Percentiles rank a stretch among this genome's conserved stretches.
Conservation (phyloP, 2,888 invertebrate genomes). For the Philaethria dido region DNA sequence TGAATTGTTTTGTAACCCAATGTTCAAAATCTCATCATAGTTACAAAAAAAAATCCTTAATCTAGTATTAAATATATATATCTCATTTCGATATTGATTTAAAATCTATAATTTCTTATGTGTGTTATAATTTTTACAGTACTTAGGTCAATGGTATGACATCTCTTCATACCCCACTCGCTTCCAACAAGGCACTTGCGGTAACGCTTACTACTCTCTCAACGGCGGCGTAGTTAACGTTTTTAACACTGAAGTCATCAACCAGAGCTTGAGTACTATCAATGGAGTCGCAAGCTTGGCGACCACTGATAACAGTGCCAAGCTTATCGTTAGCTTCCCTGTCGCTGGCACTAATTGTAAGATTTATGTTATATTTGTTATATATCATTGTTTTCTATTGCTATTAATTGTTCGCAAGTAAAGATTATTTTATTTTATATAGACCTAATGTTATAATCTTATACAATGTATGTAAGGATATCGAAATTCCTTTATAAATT, state of each 20-base stretch:
- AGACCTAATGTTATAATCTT: too few relatives aligned
- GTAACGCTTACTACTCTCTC: slow-evolving; percentile 57
- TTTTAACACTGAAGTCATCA: slow-evolving; percentile 57
- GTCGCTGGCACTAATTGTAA: slow-evolving; percentile 66
- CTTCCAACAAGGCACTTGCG: slow-evolving; percentile 63
- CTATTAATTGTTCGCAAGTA: too few relatives aligned
- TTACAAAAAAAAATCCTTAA: too few relatives aligned
- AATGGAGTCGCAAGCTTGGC: slow-evolving; percentile 58
- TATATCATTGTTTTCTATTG: background rate
- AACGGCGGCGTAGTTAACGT: slow-evolving; percentile 48
- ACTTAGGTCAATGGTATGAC: slow-evolving; percentile 61
- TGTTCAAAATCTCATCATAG: too few relatives aligned
- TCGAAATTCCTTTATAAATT: too few relatives aligned
- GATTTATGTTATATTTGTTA: slow-evolving; percentile 10
- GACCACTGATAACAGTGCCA: slow-evolving; percentile 79
- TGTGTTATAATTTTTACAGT: slow-evolving; percentile 48
- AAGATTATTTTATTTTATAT: too few relatives aligned
- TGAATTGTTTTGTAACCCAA: too few relatives aligned
- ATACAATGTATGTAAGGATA: too few relatives aligned
- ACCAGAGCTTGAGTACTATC: slow-evolving; percentile 56
- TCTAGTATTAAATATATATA: too few relatives aligned
- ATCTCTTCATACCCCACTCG: slow-evolving; percentile 58
- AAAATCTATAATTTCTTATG: background rate
- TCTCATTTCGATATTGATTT: too few relatives aligned
- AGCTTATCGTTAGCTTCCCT: slow-evolving; percentile 85